Evolutionary conservation across 2,797 vertebrate genomes (phyloP).

Genomic region (Sebastes cheni): DNA sequence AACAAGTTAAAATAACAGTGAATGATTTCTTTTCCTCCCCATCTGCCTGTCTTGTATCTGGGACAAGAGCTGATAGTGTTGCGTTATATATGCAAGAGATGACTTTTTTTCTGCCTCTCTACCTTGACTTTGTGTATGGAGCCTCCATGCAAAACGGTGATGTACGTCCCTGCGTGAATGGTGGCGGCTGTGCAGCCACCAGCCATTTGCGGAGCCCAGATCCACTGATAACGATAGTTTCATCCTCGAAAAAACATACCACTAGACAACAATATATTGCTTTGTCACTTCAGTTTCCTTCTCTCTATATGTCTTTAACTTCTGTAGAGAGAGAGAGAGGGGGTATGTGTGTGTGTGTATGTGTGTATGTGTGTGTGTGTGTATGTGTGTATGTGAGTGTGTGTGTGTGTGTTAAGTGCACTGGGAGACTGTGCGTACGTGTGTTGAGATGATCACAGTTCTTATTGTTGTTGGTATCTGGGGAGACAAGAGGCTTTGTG

Average conservation of each 20-base stretch:
- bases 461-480: constrained; percentile 72
- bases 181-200: no score
- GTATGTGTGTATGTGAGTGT: neutral
- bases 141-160: no score
- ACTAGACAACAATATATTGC: constrained; percentile 12
- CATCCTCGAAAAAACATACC: neutral
- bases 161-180: rapidly evolving
- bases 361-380: constrained; percentile 12
- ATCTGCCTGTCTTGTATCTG: no score
- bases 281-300: constrained; percentile 27
- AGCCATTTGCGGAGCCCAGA: no score
- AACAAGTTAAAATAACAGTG: no score
- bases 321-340: neutral
- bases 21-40: no score
- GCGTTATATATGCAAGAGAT: no score
- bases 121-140: no score
- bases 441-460: constrained; percentile 67
- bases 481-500: constrained; percentile 73
- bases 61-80: no score
- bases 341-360: neutral
- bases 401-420: constrained; percentile 18
- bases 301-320: constrained; percentile 31
- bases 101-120: no score
- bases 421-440: constrained; percentile 20
- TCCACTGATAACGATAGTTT: no score